These are phyloP conservation scores for Spinus olivaceus DNA, from an alignment of 2,797 vertebrate species.

Conservation along the genomic window DNA sequence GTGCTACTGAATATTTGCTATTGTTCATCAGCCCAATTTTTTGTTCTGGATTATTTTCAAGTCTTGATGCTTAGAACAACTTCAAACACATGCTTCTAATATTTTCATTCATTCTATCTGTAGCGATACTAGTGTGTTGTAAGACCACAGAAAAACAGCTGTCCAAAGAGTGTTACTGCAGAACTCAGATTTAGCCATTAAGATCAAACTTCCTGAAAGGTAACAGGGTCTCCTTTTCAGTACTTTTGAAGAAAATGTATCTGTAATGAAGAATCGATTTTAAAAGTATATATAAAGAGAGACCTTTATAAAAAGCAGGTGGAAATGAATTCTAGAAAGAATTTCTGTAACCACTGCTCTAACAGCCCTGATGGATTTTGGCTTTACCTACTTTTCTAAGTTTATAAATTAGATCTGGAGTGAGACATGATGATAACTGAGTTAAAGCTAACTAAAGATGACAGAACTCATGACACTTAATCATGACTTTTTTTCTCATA, in stretches of 20 bases:
- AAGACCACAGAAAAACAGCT: not conserved
- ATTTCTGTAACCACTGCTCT: not conserved
- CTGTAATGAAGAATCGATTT: not conserved
- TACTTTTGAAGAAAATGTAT: not conserved
- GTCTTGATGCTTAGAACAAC: not conserved
- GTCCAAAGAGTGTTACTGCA: not conserved
- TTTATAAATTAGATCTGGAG: not conserved
- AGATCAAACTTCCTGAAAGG: not conserved
- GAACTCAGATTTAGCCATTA: not conserved
- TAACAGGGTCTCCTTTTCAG: not conserved
- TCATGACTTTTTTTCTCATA: not conserved
- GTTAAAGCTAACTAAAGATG: not conserved
- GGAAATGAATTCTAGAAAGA: not conserved
- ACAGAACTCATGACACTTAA: not conserved
- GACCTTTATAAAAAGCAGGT: not conserved
- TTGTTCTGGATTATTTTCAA: not conserved
- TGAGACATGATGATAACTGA: not conserved
- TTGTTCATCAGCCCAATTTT: not conserved
- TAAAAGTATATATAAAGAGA: not conserved
- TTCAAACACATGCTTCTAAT: not conserved
- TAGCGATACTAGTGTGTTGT: not conserved
- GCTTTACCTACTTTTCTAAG: not conserved
- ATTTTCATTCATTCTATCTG: not conserved
- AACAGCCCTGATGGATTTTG: not conserved
- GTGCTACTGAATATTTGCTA: not conserved